Evolutionary conservation across 2,888 invertebrate genomes (phyloP).

Genomic region (Actias luna): DNA sequence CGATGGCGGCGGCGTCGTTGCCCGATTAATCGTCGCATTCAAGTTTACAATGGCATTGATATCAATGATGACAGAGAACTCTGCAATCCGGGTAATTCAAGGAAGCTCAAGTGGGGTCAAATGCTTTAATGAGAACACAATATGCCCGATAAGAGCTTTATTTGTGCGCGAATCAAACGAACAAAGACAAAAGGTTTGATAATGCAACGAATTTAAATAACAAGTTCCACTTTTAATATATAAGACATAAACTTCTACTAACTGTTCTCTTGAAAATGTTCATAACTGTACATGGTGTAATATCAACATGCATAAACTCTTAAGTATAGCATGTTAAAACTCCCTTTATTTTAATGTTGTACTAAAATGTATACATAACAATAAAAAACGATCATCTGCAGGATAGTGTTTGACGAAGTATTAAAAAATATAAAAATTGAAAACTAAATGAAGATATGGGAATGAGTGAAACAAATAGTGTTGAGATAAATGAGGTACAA

Average conservation of each 20-base stretch:
- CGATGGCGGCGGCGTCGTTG: slow-evolving; percentile 13
- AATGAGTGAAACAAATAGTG: no score
- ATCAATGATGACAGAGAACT: slow-evolving; percentile 44
- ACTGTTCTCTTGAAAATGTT: no score
- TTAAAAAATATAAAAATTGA: no score
- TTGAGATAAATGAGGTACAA: no score
- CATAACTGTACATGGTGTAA: no score
- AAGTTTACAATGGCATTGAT: slow-evolving; percentile 41
- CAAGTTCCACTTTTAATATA: background rate
- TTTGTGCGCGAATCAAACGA: slow-evolving; percentile 2
- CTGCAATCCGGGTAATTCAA: slow-evolving; percentile 36
- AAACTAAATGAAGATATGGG: no score
- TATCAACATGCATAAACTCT: no score
- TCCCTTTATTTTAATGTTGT: no score
- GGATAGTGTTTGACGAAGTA: no score
- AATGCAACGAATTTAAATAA: background rate
- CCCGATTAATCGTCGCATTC: slow-evolving; percentile 30
- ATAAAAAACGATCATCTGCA: no score
- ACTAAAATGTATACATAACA: no score
- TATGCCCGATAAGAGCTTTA: slow-evolving; percentile 16
- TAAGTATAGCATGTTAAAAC: no score
- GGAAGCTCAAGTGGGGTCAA: slow-evolving; percentile 43
- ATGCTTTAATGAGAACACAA: slow-evolving; percentile 30
- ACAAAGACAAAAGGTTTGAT: background rate
- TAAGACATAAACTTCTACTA: background rate